phyloP scores from a whole-genome alignment of 2,113 vertebrate species.

The Tupaia tana region DNA sequence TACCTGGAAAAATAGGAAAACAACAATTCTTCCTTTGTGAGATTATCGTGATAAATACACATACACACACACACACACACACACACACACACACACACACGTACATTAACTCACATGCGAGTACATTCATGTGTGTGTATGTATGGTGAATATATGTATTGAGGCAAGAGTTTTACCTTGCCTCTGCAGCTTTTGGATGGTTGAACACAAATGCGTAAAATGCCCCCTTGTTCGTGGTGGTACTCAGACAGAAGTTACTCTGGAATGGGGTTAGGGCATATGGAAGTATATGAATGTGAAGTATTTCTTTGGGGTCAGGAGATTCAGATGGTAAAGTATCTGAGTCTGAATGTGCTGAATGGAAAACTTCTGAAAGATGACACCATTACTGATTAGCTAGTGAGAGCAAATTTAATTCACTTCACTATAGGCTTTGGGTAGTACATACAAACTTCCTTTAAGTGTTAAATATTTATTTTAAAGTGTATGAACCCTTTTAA shows the following conservation, averaged over 20 bases:
- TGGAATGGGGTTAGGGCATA: neutral
- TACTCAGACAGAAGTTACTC: neutral
- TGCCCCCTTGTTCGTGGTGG: neutral
- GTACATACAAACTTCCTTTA: neutral
- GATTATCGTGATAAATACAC: neutral
- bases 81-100: neutral
- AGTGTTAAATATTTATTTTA: conserved; percentile 19
- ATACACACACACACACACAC: neutral
- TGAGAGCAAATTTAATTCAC: neutral
- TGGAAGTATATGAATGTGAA: neutral
- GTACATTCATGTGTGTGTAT: neutral
- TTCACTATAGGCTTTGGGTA: neutral
- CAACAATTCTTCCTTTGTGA: neutral
- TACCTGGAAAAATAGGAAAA: conserved; percentile 19
- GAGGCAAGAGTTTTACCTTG: neutral
- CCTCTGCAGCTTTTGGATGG: neutral
- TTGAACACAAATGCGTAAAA: neutral
- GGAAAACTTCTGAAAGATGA: conserved; percentile 25
- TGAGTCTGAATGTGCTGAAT: neutral
- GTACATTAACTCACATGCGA: neutral
- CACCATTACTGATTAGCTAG: neutral
- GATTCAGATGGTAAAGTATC: neutral
- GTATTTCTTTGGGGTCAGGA: neutral
- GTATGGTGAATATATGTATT: neutral
- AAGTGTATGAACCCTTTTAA: neutral